Conservation (phyloP, 2,113 vertebrate species). For the Gorsachius goisagi region DNA sequence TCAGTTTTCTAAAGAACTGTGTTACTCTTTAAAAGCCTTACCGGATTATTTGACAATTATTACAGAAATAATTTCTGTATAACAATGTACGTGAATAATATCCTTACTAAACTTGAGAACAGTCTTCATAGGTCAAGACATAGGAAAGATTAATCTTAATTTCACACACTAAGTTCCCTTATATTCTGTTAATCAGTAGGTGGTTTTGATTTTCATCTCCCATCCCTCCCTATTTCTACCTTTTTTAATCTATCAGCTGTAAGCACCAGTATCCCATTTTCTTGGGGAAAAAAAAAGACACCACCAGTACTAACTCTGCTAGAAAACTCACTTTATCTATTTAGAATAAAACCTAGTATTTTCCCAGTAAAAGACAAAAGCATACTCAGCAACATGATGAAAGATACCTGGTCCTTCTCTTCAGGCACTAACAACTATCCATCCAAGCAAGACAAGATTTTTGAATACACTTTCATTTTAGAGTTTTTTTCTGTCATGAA, state of each 20-base stretch:
- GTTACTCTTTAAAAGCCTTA: not conserved
- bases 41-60: not conserved
- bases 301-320: accelerated
- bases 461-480: not conserved
- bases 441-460: not conserved
- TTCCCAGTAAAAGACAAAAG: not conserved
- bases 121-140: not conserved
- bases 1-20: not conserved
- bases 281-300: not conserved
- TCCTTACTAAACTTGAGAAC: not conserved
- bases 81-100: not conserved
- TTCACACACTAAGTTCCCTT: not conserved
- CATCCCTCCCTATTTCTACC: not conserved
- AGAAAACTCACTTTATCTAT: not conserved
- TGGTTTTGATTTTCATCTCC: not conserved
- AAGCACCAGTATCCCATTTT: not conserved
- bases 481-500: not conserved
- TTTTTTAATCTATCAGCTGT: not conserved
- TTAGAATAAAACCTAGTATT: not conserved
- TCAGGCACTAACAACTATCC: not conserved
- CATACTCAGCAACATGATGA: not conserved
- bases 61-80: not conserved
- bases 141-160: not conserved
- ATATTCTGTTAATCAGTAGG: not conserved
- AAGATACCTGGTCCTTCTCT: not conserved